Evolutionary conservation across 1,140 invertebrate genomes (phyloP).

Genomic region (Micrasema minimum): DNA sequence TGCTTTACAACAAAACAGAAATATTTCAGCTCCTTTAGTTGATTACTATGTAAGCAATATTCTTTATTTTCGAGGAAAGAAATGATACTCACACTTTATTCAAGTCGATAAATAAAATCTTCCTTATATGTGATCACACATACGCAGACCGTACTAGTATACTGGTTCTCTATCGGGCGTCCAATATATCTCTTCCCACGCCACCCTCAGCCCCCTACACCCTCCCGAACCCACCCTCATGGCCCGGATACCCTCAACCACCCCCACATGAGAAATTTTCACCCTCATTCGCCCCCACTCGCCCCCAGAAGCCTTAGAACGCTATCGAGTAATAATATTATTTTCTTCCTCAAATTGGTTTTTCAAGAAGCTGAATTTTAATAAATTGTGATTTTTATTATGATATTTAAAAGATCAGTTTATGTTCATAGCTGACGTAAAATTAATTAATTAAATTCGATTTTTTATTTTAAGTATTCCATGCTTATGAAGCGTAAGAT

Average conservation of each 20-base stretch:
- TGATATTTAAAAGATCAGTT: too few species aligned
- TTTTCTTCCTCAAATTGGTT: too few species aligned
- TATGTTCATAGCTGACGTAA: too few species aligned
- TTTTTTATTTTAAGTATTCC: too few species aligned
- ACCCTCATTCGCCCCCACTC: background rate
- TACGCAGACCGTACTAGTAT: background rate
- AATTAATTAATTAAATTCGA: too few species aligned
- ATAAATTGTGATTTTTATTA: too few species aligned
- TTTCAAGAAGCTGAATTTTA: too few species aligned
- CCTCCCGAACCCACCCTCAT: background rate
- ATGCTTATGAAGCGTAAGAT: too few species aligned
- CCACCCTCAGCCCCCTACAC: background rate
- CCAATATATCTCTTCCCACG: slow-evolving; percentile 32
- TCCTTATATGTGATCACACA: slow-evolving; percentile 8
- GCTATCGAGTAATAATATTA: background rate
- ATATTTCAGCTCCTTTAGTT: too few species aligned
- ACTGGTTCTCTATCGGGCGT: slow-evolving; percentile 11
- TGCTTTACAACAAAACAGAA: too few species aligned
- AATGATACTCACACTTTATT: slow-evolving; percentile 1
- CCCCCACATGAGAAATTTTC: slow-evolving; percentile 21
- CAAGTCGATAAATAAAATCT: slow-evolving; percentile 21
- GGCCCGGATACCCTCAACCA: background rate
- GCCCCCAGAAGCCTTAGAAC: background rate
- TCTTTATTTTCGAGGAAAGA: too few species aligned
- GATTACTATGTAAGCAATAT: too few species aligned